phyloP scores from a whole-genome alignment of 2,113 vertebrate species.

The Poeciliopsis retropinna region DNA sequence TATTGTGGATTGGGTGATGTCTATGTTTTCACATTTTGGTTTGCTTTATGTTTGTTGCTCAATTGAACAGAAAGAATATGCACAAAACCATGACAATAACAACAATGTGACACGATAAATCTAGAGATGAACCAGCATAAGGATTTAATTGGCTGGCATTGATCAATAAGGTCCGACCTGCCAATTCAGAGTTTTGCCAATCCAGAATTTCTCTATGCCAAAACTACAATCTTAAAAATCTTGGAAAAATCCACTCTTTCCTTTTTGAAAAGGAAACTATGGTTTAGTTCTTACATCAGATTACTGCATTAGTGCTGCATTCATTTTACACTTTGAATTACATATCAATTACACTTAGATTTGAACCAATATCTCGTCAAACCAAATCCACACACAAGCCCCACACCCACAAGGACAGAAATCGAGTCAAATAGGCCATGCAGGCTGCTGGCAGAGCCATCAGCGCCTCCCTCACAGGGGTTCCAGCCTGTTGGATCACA shows the following conservation, averaged over 20 bases:
- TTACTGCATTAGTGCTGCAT: neutral
- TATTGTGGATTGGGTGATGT: neutral
- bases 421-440: slow-evolving; percentile 66
- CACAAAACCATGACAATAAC: too few species aligned
- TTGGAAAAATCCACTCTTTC: neutral
- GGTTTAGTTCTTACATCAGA: neutral
- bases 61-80: neutral
- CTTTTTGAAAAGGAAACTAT: neutral
- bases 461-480: slow-evolving; percentile 45
- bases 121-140: neutral
- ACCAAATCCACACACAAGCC: slow-evolving; percentile 27
- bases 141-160: neutral
- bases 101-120: neutral
- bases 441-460: slow-evolving; percentile 50
- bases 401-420: slow-evolving; percentile 16
- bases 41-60: neutral
- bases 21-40: neutral
- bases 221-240: neutral
- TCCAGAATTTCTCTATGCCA: neutral
- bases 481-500: slow-evolving; percentile 46
- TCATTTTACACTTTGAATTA: neutral
- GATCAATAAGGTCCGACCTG: neutral
- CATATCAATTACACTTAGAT: neutral
- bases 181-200: neutral
- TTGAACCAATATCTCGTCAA: slow-evolving; percentile 39